phyloP scores from a whole-genome alignment of 2,888 invertebrate genomes.

The Acheta domesticus region DNA sequence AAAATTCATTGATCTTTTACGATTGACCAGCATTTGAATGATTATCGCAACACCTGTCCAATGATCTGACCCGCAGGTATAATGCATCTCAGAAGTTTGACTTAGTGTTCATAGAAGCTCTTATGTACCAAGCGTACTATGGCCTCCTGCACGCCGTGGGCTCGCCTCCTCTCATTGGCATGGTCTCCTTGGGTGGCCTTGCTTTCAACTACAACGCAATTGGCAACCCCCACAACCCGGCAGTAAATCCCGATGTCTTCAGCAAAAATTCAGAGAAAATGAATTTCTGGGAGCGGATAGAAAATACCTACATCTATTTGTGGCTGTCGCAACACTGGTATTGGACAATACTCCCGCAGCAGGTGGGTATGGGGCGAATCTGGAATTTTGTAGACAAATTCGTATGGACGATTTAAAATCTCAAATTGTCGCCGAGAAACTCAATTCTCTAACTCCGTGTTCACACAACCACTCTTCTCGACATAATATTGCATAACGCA shows the following conservation, averaged over 20 bases:
- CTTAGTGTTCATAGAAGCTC: slow-evolving; percentile 55
- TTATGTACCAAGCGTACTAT: slow-evolving; percentile 40
- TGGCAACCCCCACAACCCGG: slow-evolving; percentile 44
- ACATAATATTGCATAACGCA: no score
- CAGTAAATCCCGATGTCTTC: slow-evolving; percentile 44
- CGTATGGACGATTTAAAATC: no score
- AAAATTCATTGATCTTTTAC: no score
- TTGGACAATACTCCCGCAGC: not conserved
- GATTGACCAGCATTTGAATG: no score
- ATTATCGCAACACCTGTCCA: no score
- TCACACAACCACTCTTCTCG: no score
- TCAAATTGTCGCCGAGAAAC: no score
- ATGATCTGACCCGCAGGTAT: no score
- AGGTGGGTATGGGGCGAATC: not conserved
- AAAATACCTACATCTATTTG: slow-evolving; percentile 24
- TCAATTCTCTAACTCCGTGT: no score
- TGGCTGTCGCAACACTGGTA: not conserved
- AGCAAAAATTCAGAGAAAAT: slow-evolving; percentile 39
- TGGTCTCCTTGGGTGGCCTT: slow-evolving; percentile 43
- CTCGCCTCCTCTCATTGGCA: slow-evolving; percentile 52
- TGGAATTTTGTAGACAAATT: no score
- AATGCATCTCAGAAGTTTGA: slow-evolving; percentile 48
- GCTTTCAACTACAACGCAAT: slow-evolving; percentile 41
- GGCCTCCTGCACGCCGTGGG: slow-evolving; percentile 27
- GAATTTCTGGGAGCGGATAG: slow-evolving; percentile 41